A percentile compares a stretch with the other conserved stretches of the same genome.
Conservation (phyloP, 2,888 invertebrate species). For the Ichneumoninae sp. region DNA sequence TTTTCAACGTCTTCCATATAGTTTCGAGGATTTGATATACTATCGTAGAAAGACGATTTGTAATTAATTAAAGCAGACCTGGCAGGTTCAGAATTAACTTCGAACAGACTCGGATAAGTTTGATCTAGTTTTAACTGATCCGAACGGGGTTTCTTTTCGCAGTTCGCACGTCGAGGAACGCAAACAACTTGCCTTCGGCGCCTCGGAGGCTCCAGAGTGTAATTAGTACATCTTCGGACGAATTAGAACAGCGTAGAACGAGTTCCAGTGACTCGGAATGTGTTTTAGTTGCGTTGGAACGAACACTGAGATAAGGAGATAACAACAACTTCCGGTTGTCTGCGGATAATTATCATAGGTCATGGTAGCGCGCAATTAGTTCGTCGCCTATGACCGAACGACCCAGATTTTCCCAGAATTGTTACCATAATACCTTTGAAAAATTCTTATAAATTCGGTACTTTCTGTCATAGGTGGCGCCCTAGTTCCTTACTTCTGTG, state of each 20-base stretch:
- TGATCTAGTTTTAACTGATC: background rate
- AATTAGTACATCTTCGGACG: background rate
- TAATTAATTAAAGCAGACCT: background rate
- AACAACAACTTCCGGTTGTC: no score
- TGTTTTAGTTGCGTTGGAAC: background rate
- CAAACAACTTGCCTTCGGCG: background rate
- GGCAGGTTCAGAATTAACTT: background rate
- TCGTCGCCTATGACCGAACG: no score
- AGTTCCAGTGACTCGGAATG: background rate
- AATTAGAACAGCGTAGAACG: background rate
- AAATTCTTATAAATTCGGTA: no score
- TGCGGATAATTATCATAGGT: no score
- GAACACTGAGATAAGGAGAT: no score
- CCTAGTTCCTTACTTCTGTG: no score
- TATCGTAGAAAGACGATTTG: background rate
- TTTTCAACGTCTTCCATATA: constrained; percentile 50
- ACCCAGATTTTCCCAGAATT: no score
- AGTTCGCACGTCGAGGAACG: background rate
- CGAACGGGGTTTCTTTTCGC: background rate
- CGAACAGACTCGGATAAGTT: background rate
- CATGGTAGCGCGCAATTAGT: no score
- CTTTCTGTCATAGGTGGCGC: no score
- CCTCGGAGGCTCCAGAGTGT: background rate
- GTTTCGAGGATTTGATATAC: constrained; percentile 24
- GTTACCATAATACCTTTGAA: no score